Evolutionary conservation across 2,888 invertebrate genomes (phyloP), one percentile per base, ranked within the genome.

Genomic region (Lypha dubia): DNA sequence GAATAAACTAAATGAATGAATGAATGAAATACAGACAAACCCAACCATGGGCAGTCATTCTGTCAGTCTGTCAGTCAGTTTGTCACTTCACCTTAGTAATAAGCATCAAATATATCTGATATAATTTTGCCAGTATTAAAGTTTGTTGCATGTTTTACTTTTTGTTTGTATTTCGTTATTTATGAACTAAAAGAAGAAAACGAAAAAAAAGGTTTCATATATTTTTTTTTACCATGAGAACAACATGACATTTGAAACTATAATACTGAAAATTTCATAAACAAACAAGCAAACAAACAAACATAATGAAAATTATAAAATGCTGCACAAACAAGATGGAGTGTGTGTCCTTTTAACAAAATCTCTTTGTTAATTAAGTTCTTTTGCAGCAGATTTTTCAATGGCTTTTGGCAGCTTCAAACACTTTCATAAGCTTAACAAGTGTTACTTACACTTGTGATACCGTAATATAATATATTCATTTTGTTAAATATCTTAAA

Each of bases 231-330:
- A 28, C 56, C 63, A 56, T 82, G 75, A 38, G 63, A 82, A 76
- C 13, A 53, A 32, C 81, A 24, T 82, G 71, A 70, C 71, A 82
- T 82, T 81, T 82, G 8, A 51, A 60, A 46, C 35, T 60, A 20
- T 60, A 9, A 9, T 46, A 15, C 20, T 70, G 7, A 58, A 35
- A 35, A 46, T 11, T 13, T n/a, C n/a, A n/a, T n/a, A n/a, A n/a
- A n/a, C n/a, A n/a, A n/a, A n/a, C n/a, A n/a, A n/a, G n/a, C 3
- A 11, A 17, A 60, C 3, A 53, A 60, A 11, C 3, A 11, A 17
- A 63, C 24, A 41, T 49, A 44, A 44, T 11, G 4, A 11, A 56
- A 35, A 5, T 11, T 0, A 56, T 46, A 63, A 63, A 65, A 22
- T 20, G 20, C 24, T 35, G 41, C 15, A 22, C 6, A 46, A 56